Conservation (phyloP, 1,140 invertebrate species). For the Spodoptera frugiperda region DNA sequence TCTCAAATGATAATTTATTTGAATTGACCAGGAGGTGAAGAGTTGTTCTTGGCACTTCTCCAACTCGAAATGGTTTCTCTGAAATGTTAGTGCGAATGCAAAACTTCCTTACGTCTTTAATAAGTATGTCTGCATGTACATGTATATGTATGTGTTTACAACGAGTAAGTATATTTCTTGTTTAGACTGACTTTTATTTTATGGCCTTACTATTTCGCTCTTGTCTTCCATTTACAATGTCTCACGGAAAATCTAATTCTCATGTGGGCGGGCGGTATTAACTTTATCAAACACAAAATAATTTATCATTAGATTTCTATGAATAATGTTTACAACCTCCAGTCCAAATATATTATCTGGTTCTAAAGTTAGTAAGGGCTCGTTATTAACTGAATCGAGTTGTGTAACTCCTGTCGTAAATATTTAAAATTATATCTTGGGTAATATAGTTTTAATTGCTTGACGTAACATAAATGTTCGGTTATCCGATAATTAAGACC, state of each 20-base stretch:
- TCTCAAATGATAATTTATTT: slow-evolving; percentile 66
- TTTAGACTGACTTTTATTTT: slow-evolving; percentile 1
- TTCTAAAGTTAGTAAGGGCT: background rate
- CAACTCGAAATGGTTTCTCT: slow-evolving; percentile 67
- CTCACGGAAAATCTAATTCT: too few species aligned
- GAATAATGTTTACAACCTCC: slow-evolving; percentile 3
- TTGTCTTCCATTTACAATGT: too few species aligned
- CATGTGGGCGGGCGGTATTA: too few species aligned
- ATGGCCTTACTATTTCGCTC: background rate
- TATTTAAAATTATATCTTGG: slow-evolving; percentile 4
- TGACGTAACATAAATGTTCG: slow-evolving; percentile 6
- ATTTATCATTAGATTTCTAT: background rate
- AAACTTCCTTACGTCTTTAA: slow-evolving; percentile 61
- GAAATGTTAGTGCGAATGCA: slow-evolving; percentile 67
- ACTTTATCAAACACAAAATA: background rate
- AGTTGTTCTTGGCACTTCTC: slow-evolving; percentile 66
- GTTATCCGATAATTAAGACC: background rate
- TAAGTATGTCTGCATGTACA: slow-evolving; percentile 12
- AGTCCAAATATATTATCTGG: slow-evolving; percentile 1
- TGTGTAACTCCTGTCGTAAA: slow-evolving; percentile 19
- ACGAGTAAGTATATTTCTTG: background rate
- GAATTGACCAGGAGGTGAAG: slow-evolving; percentile 64
- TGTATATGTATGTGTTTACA: background rate
- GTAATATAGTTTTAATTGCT: slow-evolving; percentile 17
- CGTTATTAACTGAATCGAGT: background rate